Evolutionary conservation across 2,113 vertebrate species (phyloP), one percentile per base, ranked within the genome.

Genomic region (Aphelocoma coerulescens): DNA sequence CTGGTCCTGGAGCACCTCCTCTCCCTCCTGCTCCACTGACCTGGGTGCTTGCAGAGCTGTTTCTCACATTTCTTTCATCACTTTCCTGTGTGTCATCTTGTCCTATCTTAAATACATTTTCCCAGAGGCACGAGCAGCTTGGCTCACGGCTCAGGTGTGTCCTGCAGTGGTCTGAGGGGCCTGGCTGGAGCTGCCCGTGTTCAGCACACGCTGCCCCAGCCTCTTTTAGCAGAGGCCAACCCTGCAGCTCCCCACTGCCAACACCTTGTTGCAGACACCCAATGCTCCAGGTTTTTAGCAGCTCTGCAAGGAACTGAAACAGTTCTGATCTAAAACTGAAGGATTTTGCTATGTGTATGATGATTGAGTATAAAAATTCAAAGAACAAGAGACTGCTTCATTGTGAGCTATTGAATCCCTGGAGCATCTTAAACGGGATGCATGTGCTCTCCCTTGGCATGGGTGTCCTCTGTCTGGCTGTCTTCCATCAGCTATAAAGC

Each of bases 181-280:
- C 19, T 30, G 39, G 20, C 54, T 22, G 78, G 30, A 61, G 48
- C 54, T 44, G n/a, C 15, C 20, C 2, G 0, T 7, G 37, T 7
- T 39, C 24, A 30, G 69, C 39, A 48, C 32, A 10, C 1, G 0
- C 16, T 0, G 0, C 11, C 11, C 14, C 58, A 73, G 26, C 6
- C 51, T 16, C 58, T 51, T 49, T 51, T 51, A 22, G 32, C 41
- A 57, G 21, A 35, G 46, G 7, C 28, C 54, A 39, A 2, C 21
- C n/a, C 48, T 62, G 30, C 55, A 69, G 16, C n/a, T 22, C 19
- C 16, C 13, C 1, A 1, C 30, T 48, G 59, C 41, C 41, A 63
- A 9, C 33, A 32, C 17, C 49, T n/a, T n/a, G 6, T 18, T 37
- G 18, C 22, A 33, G 12, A 54, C 19, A 63, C 22, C 3, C 39